Base-by-base conservation (phyloP, 2,888 invertebrate genomes). In the Dyspetes luteomarginatus region DNA sequence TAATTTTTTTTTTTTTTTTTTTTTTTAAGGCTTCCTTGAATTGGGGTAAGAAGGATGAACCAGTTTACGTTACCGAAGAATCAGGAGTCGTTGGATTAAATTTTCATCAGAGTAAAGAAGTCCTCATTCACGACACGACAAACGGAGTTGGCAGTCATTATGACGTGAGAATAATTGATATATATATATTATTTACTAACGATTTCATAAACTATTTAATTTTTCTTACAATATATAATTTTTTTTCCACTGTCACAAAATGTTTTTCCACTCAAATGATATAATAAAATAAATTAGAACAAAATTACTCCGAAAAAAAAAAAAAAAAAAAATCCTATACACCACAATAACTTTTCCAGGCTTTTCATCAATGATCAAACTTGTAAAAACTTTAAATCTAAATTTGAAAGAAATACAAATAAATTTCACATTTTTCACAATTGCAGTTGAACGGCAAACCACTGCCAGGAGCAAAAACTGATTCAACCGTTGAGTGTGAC, bases 91-190 rank as follows among this genome's bases (percentile, higher is more conserved):
- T 97, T 24, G 97, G 97, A 0, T 94, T 97, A 48, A 97, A 97
- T 93, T 97, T 97, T 93, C 96, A 97, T 91, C 97, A 97, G 93
- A 97, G 97, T 93, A 97, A 97, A 94, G 97, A 97, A 93, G 94
- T 97, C 86, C 94, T 97, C 64, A 96, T 97, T 76, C 95, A 95
- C 71, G 97, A 97, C 85, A 93, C 93, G 78, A 93, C 94, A 74
- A 96, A 96, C 73, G 95, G 96, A 67, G 89, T 92, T 81, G 90
- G 92, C 52, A 93, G 92, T 82, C 94, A 94, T 89, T 92, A 94
- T 84, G 94, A 94, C 88, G 94, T 94, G 90, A 93, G 93, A 87
- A 68, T 67, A 52, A 36, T 36, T 12, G 2, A 58, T 17, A n/a
- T 52, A 22, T 9, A 65, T 9, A n/a, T 43, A 22, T 48, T n/a